Evolutionary conservation across 2,797 vertebrate species (phyloP).

Genomic region (Chloroceryle amazona): DNA sequence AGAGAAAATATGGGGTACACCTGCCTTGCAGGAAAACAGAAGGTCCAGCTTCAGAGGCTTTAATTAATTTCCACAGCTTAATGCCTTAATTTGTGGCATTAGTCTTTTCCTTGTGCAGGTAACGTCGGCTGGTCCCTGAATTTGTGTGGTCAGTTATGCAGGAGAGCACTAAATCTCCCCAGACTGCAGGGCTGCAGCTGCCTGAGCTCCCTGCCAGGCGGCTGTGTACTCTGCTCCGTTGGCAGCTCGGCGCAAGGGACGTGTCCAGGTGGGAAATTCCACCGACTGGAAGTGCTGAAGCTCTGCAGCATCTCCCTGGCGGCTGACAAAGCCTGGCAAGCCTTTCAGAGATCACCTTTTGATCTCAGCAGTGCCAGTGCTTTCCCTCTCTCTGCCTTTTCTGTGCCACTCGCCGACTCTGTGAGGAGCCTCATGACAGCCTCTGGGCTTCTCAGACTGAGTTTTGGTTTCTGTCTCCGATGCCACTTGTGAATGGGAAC

Average conservation of each 20-base stretch:
- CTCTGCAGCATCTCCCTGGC: not conserved
- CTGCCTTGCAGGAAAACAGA: not conserved
- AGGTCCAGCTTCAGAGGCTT: not conserved
- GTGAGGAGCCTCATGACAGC: not conserved
- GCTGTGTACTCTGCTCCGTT: rapidly evolving
- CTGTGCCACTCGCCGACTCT: no score
- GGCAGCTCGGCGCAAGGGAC: not conserved
- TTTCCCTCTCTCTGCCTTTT: rapidly evolving
- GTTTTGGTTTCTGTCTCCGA: not conserved
- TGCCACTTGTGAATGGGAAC: not conserved
- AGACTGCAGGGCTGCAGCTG: rapidly evolving
- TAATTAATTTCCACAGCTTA: not conserved
- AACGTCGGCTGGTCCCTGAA: not conserved
- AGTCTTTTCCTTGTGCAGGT: not conserved
- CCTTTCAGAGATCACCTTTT: not conserved
- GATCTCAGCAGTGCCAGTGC: rapidly evolving
- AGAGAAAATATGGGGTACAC: not conserved
- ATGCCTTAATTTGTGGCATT: not conserved
- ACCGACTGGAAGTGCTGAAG: not conserved
- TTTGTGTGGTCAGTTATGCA: not conserved
- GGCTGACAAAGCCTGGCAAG: not conserved
- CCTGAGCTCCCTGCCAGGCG: rapidly evolving
- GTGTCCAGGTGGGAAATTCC: not conserved
- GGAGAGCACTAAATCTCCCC: not conserved
- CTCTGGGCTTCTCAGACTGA: not conserved